Conservation (phyloP, 2,113 vertebrate genomes). For the Cyprinus carpio region DNA sequence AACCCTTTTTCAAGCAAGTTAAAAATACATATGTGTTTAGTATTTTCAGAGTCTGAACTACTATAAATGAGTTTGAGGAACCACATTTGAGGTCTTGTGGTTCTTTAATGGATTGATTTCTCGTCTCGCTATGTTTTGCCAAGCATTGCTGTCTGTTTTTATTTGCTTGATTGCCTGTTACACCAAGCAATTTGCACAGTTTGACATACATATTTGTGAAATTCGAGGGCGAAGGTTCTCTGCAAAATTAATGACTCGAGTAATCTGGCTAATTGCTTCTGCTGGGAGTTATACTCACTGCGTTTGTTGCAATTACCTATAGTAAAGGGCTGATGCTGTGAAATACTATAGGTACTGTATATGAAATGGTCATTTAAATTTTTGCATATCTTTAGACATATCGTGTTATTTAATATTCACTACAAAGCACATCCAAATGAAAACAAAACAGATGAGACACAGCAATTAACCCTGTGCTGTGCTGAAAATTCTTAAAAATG, state of each 20-base stretch:
- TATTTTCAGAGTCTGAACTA: background rate
- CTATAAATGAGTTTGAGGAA: background rate
- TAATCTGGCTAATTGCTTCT: constrained; percentile 26
- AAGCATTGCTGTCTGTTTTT: constrained; percentile 20
- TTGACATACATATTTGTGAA: constrained; percentile 24
- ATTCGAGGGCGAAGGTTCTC: background rate
- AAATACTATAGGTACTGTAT: background rate
- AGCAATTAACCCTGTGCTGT: no score
- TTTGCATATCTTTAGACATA: background rate
- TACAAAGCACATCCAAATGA: background rate
- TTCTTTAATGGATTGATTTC: background rate
- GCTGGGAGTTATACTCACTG: constrained; percentile 4
- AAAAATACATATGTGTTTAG: background rate
- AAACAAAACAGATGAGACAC: background rate
- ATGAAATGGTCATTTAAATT: background rate
- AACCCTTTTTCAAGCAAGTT: background rate
- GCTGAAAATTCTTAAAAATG: no score
- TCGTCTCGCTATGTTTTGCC: background rate
- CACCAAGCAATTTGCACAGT: constrained; percentile 23
- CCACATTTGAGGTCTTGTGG: constrained; percentile 7
- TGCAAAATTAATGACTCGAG: constrained; percentile 27
- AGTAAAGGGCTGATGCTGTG: background rate
- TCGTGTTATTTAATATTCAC: background rate
- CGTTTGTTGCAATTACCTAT: constrained; percentile 3
- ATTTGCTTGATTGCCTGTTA: constrained; percentile 25